phyloP scores from a whole-genome alignment of 2,888 invertebrate species.

The Hirtodrosophila duncani region DNA sequence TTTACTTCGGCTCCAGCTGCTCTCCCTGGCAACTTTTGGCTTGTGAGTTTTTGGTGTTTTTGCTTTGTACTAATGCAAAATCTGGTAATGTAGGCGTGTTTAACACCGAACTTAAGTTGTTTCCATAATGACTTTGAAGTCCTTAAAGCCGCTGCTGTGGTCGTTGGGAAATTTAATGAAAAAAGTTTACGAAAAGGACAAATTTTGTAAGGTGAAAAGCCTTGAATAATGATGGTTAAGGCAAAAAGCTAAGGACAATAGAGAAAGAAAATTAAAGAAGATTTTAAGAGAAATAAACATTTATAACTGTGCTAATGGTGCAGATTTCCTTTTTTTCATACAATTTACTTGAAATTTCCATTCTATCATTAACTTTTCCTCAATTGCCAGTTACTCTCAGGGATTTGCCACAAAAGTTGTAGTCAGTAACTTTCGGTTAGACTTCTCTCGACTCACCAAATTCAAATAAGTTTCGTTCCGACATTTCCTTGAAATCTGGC shows the following conservation, averaged over 20 bases:
- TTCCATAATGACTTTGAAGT: constrained; percentile 61
- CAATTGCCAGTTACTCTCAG: no score
- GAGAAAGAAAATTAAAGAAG: no score
- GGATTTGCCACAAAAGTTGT: no score
- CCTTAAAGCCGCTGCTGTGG: constrained; percentile 33
- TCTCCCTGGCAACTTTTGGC: constrained; percentile 34
- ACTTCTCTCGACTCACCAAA: no score
- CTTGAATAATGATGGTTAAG: not conserved
- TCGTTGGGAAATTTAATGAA: constrained; percentile 48
- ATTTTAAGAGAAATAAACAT: no score
- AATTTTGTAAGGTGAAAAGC: not conserved
- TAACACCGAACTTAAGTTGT: constrained; percentile 68
- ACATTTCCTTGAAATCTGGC: no score
- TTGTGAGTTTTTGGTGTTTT: constrained; percentile 20
- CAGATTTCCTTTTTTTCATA: no score
- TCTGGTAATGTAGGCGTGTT: constrained; percentile 66
- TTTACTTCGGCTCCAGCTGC: constrained; percentile 34
- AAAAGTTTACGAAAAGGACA: constrained; percentile 40
- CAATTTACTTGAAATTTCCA: no score
- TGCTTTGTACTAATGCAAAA: constrained; percentile 55
- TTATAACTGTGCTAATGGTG: no score
- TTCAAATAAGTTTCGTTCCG: no score
- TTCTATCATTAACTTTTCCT: no score
- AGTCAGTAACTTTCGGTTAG: no score
- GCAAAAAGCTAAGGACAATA: not conserved